phyloP scores from a whole-genome alignment of 1,140 invertebrate genomes.

The Drosophila hydei region DNA sequence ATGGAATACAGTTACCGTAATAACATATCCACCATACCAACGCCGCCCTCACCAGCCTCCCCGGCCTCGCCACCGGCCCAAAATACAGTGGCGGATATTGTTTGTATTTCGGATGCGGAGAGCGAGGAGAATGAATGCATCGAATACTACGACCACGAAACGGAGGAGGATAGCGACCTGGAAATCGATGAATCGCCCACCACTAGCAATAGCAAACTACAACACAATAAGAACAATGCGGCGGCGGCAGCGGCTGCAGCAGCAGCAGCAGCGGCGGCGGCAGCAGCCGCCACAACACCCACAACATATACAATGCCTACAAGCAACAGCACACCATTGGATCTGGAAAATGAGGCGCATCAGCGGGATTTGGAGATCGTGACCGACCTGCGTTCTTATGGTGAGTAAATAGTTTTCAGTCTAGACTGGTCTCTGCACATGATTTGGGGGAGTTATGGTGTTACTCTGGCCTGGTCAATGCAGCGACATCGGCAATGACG shows the following conservation, averaged over 20 bases:
- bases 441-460: slow-evolving; percentile 10
- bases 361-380: slow-evolving; percentile 64
- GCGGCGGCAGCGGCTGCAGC: slow-evolving; percentile 19
- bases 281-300: slow-evolving; percentile 31
- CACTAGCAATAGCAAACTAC: slow-evolving; percentile 20
- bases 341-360: slow-evolving; percentile 65
- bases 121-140: slow-evolving; percentile 54
- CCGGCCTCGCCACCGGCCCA: slow-evolving; percentile 24
- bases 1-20: slow-evolving; percentile 59
- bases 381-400: slow-evolving; percentile 70
- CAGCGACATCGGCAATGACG: slow-evolving; percentile 28
- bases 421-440: slow-evolving; percentile 4
- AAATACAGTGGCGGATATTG: slow-evolving; percentile 37
- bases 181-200: slow-evolving; percentile 38
- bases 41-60: slow-evolving; percentile 53
- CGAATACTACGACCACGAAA: slow-evolving; percentile 30
- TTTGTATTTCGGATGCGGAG: slow-evolving; percentile 61
- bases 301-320: slow-evolving; percentile 50
- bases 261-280: slow-evolving; percentile 38
- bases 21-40: slow-evolving; percentile 55
- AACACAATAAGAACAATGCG: slow-evolving; percentile 19
- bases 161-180: slow-evolving; percentile 32
- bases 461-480: slow-evolving; percentile 30
- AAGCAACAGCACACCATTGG: slow-evolving; percentile 60
- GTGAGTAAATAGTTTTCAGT: slow-evolving; percentile 55